Percentiles rank a stretch among this genome's conserved stretches.
These are phyloP conservation scores for Drosophila vallismaia DNA, from an alignment of 2,888 invertebrate species.

Conservation along the genomic window DNA sequence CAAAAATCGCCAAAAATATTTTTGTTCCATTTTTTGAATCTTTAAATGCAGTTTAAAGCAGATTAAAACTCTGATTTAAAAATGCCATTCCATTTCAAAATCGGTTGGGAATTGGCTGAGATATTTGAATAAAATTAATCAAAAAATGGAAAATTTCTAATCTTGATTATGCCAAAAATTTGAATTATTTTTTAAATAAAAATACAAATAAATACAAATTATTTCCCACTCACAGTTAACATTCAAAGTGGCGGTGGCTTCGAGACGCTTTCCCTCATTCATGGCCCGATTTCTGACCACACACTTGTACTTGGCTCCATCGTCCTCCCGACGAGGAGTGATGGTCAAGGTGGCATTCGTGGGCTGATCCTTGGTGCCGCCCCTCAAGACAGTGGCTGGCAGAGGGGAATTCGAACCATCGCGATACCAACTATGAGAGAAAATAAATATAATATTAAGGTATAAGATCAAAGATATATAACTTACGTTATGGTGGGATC, in stretches of 20 bases:
- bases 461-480: not conserved
- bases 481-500: slow-evolving; percentile 92
- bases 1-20: too few relatives aligned
- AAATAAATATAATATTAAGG: not conserved
- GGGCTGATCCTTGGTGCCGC: slow-evolving; percentile 89
- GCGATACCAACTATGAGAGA: slow-evolving; percentile 88
- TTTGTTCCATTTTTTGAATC: too few relatives aligned
- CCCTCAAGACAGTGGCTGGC: slow-evolving; percentile 88
- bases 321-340: slow-evolving; percentile 92
- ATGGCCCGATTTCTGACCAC: slow-evolving; percentile 96
- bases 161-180: slow-evolving; percentile 16
- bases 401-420: slow-evolving; percentile 90
- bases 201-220: too few relatives aligned
- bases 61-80: too few relatives aligned
- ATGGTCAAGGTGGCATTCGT: slow-evolving; percentile 90
- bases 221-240: slow-evolving; percentile 92
- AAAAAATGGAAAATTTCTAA: too few relatives aligned
- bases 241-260: slow-evolving; percentile 91
- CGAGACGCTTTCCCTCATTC: slow-evolving; percentile 91
- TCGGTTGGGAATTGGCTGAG: too few relatives aligned
- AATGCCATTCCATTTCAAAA: too few relatives aligned
- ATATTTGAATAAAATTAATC: too few relatives aligned
- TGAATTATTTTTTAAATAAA: too few relatives aligned
- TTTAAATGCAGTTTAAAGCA: too few relatives aligned
- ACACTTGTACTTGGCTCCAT: slow-evolving; percentile 92